Base-by-base conservation (phyloP, 2,888 invertebrate species). In the Epistrophe eligans region DNA sequence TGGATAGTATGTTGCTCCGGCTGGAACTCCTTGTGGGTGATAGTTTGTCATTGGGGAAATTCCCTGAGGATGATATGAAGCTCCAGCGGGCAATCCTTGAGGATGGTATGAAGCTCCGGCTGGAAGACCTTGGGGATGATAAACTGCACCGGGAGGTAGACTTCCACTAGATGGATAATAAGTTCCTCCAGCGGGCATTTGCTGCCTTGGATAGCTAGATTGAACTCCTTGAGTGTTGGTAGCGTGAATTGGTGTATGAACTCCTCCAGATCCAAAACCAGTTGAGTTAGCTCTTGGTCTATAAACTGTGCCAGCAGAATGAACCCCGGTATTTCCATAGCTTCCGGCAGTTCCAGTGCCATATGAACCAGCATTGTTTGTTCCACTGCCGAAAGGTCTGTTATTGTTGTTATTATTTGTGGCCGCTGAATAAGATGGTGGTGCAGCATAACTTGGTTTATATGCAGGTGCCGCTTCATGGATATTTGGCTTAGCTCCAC, bases 381-480 rank as follows among this genome's bases (percentile, higher is more conserved):
- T 70, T 45, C 67, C 80, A 76, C 74, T 84, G 38, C 73, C 81
- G n/a, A 84, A 85, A 5, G 83, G 88, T 15, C 52, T 79, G 64
- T 66, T 66, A n/a, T 58, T 83, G 72, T 62, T 45, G 8, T 66
- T 66, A 5, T 0, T 52, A 11, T 90, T 90, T 35, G 89, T 90
- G 17, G 91, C 89, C 1, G 91, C 89, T 13, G 90, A 79, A 55
- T 92, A 91, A 52, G 89, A 91, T 4, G 92, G 91, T 19, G 91
- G 91, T 0, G 90, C 90, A 43, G 88, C 90, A 79, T 90, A 90
- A 48, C 90, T 90, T 6, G 90, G 90, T 57, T 91, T 90, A 80
- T 93, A 93, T 4, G 90, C 83, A 6, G 93, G 93, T 38, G 93
- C 90, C 4, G 90, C 77, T 88, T 92, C 92, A 84, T 92, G 89